Evolutionary conservation across 1,140 invertebrate species (phyloP), one percentile per base, ranked within the genome.

Genomic region (Magallana angulata): DNA sequence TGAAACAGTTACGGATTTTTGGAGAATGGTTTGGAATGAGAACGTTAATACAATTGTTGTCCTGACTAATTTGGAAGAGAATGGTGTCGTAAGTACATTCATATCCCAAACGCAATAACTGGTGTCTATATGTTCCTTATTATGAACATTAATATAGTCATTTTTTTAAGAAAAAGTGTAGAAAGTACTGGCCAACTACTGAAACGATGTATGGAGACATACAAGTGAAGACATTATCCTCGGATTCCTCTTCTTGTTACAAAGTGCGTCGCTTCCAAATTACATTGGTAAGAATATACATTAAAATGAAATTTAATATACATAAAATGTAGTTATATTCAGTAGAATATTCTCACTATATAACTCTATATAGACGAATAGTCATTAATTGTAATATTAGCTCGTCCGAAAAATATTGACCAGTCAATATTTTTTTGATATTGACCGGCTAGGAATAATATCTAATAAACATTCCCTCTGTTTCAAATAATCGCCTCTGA

Each of bases 11-110:
- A 84, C 48, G 57, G 94, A 94, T 84, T 94, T 94, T 85, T 94
- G 94, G 94, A 82, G 93, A 84, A 93, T 94, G 93, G 84, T 94
- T 36, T 94, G 94, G 94, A 91, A 94, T 83, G 90, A 93, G 80
- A 86, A 91, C 8, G 88, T 91, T 7, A 83, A 86, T 57, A 90
- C 68, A 57, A 93, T 94, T 76, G 91, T 94, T 14, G 94, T 94
- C 92, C 58, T 93, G 7, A 93, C 93, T 18, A 91, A 93, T 82
- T 88, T 93, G n/a, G 85, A 91, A 14, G 94, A 94, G 90, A 85
- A 88, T 48, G 82, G 86, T 14, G 90, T 89, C 89, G 94, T 93
- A 90, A 14, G 16, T 87, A 87, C 14, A 8, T 76, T 1, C 9
- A 9, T 11, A 48, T 30, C 14, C 6, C 7, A 30, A 9, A 12